Evolutionary conservation across 64 coral and sea anemone genomes (phyloP).

Genomic region (Montipora sp.): DNA sequence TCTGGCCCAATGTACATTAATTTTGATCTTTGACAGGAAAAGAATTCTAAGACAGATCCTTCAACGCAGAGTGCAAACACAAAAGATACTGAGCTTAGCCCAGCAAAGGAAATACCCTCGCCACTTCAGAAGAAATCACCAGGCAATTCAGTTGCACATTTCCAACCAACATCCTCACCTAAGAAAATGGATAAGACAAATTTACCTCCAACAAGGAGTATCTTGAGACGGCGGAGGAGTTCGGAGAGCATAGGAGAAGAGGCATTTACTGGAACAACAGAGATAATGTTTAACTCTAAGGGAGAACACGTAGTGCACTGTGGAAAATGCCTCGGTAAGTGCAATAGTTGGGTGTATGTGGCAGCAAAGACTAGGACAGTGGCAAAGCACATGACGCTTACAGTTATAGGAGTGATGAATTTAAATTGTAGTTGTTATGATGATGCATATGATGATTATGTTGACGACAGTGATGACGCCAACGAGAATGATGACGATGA

Average conservation of each 20-base stretch:
- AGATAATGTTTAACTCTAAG: slow-evolving; percentile 68
- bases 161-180: background rate
- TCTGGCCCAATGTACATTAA: background rate
- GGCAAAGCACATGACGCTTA: no score
- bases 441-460: no score
- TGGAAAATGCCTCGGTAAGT: slow-evolving; percentile 91
- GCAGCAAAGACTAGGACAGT: background rate
- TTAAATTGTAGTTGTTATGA: no score
- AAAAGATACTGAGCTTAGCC: slow-evolving; percentile 19
- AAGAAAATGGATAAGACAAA: slow-evolving; percentile 12
- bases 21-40: slow-evolving; percentile 1
- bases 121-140: background rate
- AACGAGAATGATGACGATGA: no score
- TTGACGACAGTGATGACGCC: no score
- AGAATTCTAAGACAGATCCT: slow-evolving; percentile 32
- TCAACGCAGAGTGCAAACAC: slow-evolving; percentile 30
- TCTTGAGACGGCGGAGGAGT: slow-evolving; percentile 73
- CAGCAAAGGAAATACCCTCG: background rate
- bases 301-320: slow-evolving; percentile 85
- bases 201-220: background rate
- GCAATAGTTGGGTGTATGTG: background rate
- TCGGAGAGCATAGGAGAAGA: slow-evolving; percentile 69
- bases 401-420: no score
- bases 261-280: slow-evolving; percentile 61
- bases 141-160: background rate